Base-by-base conservation (phyloP, 2,113 vertebrate genomes). In the Podiceps cristatus region DNA sequence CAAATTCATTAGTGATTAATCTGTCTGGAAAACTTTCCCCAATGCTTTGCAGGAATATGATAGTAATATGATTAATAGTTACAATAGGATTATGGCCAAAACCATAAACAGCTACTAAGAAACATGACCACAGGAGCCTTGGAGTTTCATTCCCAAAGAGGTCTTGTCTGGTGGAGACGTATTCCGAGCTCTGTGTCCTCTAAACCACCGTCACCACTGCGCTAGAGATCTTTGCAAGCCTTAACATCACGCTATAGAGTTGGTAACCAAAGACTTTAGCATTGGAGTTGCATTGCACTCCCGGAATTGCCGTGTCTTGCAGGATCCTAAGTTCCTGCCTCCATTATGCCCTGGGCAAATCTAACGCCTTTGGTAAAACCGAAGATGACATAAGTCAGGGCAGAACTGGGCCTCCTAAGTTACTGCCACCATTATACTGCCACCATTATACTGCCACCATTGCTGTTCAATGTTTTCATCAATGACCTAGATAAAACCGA, bases 1-100 rank as follows among this genome's bases (percentile, higher is more conserved):
- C 74, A 96, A 88, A 96, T 96, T 97, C 93, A 93, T 97, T 95
- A 97, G 84, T 69, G 63, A 96, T 85, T 94, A 94, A 96, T 96
- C 93, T 95, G 94, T 92, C 90, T 95, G 89, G 63, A 96, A 96
- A 97, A 85, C 50, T 29, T 80, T 96, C 91, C 96, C 95, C 28
- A 44, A 90, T 90, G 94, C 67, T 83, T 95, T 94, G 69, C 78
- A 91, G 50, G 44, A 88, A 91, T 75, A 80, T 56, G 68, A 96
- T 47, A 82, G 78, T 5, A 88, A 85, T 86, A 80, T 86, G 62
- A 84, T 96, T 85, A 95, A 78, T 12, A 76, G 50, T 76, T 90
- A 79, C 74, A 62, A 63, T 47, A 88, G 45, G n/a, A 66, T 72
- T 73, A 77, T 56, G 59, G 81, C 55, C 93, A 87, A 92, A 81